Evolutionary conservation across 2,888 invertebrate genomes (phyloP).

Genomic region (Ochropacha duplaris): DNA sequence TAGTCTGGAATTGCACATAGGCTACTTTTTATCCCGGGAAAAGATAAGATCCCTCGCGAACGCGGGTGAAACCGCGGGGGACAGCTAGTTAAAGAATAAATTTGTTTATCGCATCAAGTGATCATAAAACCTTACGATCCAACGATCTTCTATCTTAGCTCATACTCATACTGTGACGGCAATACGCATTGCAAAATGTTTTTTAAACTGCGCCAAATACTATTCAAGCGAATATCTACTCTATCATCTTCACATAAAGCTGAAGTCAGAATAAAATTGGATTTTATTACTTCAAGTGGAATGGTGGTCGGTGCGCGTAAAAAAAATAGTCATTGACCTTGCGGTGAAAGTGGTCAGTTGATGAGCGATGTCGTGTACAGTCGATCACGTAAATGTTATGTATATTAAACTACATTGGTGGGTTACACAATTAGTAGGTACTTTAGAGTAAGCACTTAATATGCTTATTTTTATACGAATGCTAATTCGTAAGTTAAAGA

Average conservation of each 20-base stretch:
- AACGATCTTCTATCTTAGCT: background rate
- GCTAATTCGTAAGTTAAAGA: too few species aligned
- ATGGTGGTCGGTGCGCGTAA: background rate
- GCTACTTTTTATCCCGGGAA: too few species aligned
- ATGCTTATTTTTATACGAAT: background rate
- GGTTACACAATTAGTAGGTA: background rate
- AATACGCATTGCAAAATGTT: background rate
- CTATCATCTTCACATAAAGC: background rate
- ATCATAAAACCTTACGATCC: too few species aligned
- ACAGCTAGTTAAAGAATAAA: too few species aligned
- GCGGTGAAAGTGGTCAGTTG: slow-evolving; percentile 35
- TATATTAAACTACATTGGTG: background rate
- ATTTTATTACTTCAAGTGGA: background rate
- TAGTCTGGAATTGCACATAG: too few species aligned
- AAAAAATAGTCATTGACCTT: slow-evolving; percentile 30
- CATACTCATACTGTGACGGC: background rate
- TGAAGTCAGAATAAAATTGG: background rate
- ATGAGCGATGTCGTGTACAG: slow-evolving; percentile 15
- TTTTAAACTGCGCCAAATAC: background rate
- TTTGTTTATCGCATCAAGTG: too few species aligned
- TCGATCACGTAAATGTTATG: slow-evolving; percentile 10
- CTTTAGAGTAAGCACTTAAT: too few species aligned
- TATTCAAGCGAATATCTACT: background rate
- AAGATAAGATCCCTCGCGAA: too few species aligned
- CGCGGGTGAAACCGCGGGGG: too few species aligned